phyloP scores from a whole-genome alignment of 2,113 vertebrate genomes.

The Malurus melanocephalus region DNA sequence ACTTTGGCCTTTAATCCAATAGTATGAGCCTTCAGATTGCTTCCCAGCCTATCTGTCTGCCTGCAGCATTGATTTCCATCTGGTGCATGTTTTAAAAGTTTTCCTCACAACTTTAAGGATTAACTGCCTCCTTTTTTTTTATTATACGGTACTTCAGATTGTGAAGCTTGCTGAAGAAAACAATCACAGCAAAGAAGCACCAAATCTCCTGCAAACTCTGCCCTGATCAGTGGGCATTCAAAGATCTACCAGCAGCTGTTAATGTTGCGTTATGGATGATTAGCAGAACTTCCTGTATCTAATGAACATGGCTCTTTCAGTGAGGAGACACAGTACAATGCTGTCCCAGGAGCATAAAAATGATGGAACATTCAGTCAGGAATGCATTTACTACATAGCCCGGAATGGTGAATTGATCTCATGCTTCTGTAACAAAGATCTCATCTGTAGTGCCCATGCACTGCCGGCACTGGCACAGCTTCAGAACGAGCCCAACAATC shows the following conservation, averaged over 20 bases:
- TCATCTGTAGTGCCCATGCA: conserved; percentile 38
- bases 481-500: neutral
- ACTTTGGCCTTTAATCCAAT: neutral
- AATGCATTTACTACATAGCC: conserved; percentile 43
- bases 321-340: conserved; percentile 35
- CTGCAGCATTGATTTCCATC: conserved; percentile 41
- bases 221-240: conserved; percentile 15
- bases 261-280: conserved; percentile 27
- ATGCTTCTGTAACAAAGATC: conserved; percentile 51
- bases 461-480: neutral
- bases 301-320: conserved; percentile 50
- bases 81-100: conserved; percentile 17
- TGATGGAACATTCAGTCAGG: conserved; percentile 41
- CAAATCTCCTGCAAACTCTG: conserved; percentile 8
- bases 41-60: neutral
- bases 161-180: neutral
- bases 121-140: neutral
- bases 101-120: neutral
- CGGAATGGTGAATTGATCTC: conserved; percentile 36
- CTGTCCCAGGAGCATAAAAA: conserved; percentile 52
- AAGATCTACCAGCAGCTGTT: conserved; percentile 51
- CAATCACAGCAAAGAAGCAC: conserved; percentile 42
- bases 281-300: conserved; percentile 59
- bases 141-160: neutral
- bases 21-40: neutral